Conservation (phyloP, 2,888 invertebrate species). For the Eristalis tenax region DNA sequence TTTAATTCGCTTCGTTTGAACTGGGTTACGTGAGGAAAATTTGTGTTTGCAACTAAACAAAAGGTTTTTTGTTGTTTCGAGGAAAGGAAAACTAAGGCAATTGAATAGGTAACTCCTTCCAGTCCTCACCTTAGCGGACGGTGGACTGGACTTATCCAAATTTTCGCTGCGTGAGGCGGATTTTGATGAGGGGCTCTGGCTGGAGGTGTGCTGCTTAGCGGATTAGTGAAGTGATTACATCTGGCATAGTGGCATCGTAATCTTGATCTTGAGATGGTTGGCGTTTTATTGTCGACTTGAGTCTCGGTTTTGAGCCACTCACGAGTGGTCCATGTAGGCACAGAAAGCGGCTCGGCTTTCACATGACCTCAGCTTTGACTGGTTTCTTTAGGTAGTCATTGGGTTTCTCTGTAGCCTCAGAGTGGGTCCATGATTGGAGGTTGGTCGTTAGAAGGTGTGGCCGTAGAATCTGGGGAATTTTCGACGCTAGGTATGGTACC, state of each 20-base stretch:
- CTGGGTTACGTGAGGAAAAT: slow-evolving; percentile 65
- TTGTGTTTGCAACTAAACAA: slow-evolving; percentile 25
- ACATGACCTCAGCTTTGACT: not conserved
- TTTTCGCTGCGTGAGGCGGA: not conserved
- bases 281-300: not conserved
- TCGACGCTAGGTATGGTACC: too few species aligned
- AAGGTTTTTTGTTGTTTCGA: slow-evolving; percentile 4
- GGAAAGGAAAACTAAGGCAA: not conserved
- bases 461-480: not conserved
- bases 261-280: not conserved
- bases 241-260: not conserved
- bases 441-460: not conserved
- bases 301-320: not conserved
- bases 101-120: not conserved
- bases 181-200: not conserved
- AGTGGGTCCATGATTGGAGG: not conserved
- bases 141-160: not conserved
- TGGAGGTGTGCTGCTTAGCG: not conserved
- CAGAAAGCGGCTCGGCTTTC: not conserved
- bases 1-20: slow-evolving; percentile 68
- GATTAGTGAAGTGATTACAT: not conserved
- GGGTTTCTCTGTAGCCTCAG: not conserved
- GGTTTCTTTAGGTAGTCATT: not conserved
- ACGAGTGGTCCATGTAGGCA: not conserved
- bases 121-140: too few species aligned